A percentile compares a stretch with the other conserved stretches of the same genome.
These are phyloP conservation scores for Nesogale talazaci DNA, from an alignment of 2,113 vertebrate genomes.

Conservation along the genomic window DNA sequence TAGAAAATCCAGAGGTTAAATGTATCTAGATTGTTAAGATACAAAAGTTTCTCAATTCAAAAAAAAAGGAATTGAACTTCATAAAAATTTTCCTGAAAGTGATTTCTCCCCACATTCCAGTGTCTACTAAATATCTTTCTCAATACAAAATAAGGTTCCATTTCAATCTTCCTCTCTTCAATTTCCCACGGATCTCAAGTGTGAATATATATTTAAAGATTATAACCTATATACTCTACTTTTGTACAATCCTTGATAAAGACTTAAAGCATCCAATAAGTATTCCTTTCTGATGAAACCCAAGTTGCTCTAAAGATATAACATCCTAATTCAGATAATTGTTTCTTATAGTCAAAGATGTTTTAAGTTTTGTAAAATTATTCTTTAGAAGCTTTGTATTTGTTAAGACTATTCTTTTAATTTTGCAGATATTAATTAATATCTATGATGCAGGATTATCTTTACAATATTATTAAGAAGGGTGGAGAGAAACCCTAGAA, in stretches of 20 bases:
- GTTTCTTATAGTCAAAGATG: neutral
- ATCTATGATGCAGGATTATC: neutral
- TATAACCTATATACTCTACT: neutral
- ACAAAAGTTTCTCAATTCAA: constrained; percentile 5
- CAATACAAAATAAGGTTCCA: constrained; percentile 52
- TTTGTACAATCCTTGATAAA: constrained; percentile 32
- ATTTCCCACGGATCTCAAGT: constrained; percentile 54
- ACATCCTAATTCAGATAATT: neutral
- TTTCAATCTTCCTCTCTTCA: constrained; percentile 32
- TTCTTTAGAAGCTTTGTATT: neutral
- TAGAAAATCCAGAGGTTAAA: constrained; percentile 41
- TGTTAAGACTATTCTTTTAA: neutral
- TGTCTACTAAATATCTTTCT: constrained; percentile 50
- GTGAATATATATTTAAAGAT: constrained; percentile 55
- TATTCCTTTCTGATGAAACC: constrained; percentile 24
- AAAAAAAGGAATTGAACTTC: constrained; percentile 51
- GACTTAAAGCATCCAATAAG: neutral
- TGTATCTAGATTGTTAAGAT: constrained; percentile 46
- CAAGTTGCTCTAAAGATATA: neutral
- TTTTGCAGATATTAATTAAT: neutral
- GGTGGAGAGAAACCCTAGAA: neutral
- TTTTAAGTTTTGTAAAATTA: neutral
- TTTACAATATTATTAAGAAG: neutral
- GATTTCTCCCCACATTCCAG: neutral
- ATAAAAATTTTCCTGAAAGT: constrained; percentile 1